Conservation (phyloP, 2,888 invertebrate genomes). For the Herminia tarsipennalis region DNA sequence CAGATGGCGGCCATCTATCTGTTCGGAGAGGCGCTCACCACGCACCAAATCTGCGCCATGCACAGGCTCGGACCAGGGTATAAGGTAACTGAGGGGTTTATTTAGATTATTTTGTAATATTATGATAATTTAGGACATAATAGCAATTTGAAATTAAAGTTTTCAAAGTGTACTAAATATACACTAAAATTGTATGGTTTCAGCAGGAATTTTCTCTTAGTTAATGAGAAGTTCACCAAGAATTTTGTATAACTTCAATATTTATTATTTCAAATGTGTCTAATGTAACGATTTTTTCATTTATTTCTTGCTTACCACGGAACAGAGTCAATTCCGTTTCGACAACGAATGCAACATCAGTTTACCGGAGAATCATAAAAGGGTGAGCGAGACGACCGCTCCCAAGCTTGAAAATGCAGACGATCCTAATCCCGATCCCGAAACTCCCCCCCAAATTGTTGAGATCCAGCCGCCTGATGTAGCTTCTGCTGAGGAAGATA, state of each 20-base stretch:
- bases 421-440: conserved; percentile 51
- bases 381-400: conserved; percentile 92
- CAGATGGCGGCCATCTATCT: conserved; percentile 99
- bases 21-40: conserved; percentile 98
- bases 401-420: conserved; percentile 74
- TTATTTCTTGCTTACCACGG: conserved; percentile 73
- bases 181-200: not conserved
- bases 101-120: not conserved
- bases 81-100: conserved; percentile 88
- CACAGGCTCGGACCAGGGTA: conserved; percentile 99
- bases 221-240: not conserved
- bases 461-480: conserved; percentile 55
- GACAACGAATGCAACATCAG: conserved; percentile 99
- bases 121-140: no score
- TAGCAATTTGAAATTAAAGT: not conserved
- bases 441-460: conserved; percentile 51
- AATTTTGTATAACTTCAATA: not conserved
- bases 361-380: conserved; percentile 98
- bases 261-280: not conserved
- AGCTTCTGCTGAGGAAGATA: conserved; percentile 67
- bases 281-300: conserved; percentile 33
- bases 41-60: conserved; percentile 99
- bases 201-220: no score
- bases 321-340: conserved; percentile 99
- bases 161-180: not conserved